Base-by-base conservation (phyloP, 1,140 invertebrate species). In the Melanaphis sacchari region DNA sequence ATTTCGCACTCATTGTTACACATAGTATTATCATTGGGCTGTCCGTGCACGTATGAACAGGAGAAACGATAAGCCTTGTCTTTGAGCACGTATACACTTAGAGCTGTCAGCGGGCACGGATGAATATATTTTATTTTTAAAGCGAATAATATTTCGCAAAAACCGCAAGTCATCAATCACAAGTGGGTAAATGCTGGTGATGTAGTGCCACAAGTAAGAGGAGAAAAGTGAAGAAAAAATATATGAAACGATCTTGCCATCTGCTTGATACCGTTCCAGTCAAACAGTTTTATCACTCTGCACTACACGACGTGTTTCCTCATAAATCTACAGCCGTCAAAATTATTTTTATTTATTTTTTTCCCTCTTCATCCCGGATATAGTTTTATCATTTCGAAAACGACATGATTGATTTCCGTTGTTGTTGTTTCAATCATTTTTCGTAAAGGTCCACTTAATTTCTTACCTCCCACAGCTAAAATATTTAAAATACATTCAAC, bases 131-230 rank as follows among this genome's bases (percentile, higher is more conserved):
- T 93, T 93, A 93, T 85, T 93, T 93, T 93, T 43, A 85, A 93
- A 84, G 41, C 91, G 81, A 93, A 93, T 93, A 93, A 82, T 93
- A 82, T 93, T 40, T 84, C 81, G 81, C 52, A 31, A 66, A 66
- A 90, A 92, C 91, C 91, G 91, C 76, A 76, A 92, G 91, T 93
- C 91, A 93, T 93, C 91, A 93, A 93, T 93, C 91, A 93, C 76
- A 84, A 82, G 91, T 40, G 76, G 76, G 91, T 82, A 81, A 91
- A 91, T 46, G 40, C 41, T 22, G n/a, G 76, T 92, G 91, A 92
- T 82, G 91, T 82, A 92, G 91, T 93, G 81, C 81, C 81, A 26
- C 81, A 31, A 54, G 81, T 54, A 85, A 84, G 36, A 84, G 18
- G 91, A 82, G 43, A 84, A 82, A 46, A 85, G 41, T 24, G 91